Evolutionary conservation across 1,140 invertebrate genomes (phyloP).

Genomic region (Drosophila paulistorum): DNA sequence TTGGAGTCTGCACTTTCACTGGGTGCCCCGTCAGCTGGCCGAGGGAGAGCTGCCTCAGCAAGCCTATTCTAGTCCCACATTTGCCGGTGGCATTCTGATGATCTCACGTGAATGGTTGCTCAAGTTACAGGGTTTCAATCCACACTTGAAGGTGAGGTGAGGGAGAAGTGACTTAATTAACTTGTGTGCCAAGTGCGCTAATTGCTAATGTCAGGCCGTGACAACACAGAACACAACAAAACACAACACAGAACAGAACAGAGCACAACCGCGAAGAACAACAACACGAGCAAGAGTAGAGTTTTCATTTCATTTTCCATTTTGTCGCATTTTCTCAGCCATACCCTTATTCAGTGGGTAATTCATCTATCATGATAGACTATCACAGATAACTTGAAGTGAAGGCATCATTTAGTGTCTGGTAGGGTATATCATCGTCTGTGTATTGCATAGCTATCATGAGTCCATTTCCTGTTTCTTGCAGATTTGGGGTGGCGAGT

Average conservation of each 20-base stretch:
- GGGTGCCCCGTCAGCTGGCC: conserved; percentile 88
- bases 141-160: conserved; percentile 85
- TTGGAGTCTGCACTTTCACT: conserved; percentile 97
- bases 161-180: conserved; percentile 49
- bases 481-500: conserved; percentile 98
- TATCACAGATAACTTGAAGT: too few species aligned
- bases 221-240: conserved; percentile 30
- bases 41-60: conserved; percentile 26
- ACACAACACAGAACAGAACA: conserved; percentile 24
- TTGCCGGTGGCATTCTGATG: conserved; percentile 91
- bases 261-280: not conserved
- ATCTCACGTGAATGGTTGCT: conserved; percentile 91
- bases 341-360: not conserved
- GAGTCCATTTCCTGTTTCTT: conserved; percentile 73
- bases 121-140: conserved; percentile 91
- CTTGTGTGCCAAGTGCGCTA: conserved; percentile 52
- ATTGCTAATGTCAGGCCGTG: conserved; percentile 56
- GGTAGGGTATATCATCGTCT: not conserved
- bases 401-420: too few species aligned
- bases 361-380: too few species aligned
- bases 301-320: conserved; percentile 1
- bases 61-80: conserved; percentile 86
- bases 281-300: not conserved
- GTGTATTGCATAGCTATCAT: not conserved
- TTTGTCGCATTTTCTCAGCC: conserved; percentile 1